Base-by-base conservation (phyloP, 2,113 vertebrate species). In the Brachirus orientalis region DNA sequence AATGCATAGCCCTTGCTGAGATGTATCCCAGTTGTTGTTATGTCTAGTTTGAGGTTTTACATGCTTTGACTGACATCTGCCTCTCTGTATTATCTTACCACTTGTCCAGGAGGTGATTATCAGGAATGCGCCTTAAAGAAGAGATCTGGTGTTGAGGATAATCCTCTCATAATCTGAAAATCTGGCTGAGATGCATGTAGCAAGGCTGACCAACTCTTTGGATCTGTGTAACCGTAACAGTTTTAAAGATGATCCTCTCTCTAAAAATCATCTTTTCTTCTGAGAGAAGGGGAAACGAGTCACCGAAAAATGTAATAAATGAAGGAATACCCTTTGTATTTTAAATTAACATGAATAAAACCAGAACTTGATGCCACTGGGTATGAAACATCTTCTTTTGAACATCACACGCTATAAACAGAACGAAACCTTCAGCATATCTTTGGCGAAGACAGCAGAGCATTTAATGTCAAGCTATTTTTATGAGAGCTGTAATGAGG, bases 161-260 rank as follows among this genome's bases (percentile, higher is more conserved):
- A 90, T 90, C 86, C 77, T 33, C 43, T 44, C 48, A 63, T 89
- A 85, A 90, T 60, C 78, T 83, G 63, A 78, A 81, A 86, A 86
- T 86, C 86, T 80, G 83, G 47, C 82, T 72, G 60, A 75, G 54
- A 84, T 80, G 35, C 53, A 72, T 63, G 46, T 44, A 56, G 70
- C 18, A 8, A 66, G 56, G 17, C 50, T 77, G 74, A 82, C 63
- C 75, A 40, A 41, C 37, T 78, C 58, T 69, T 77, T 69, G 13
- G 45, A 65, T 63, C 56, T 73, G 48, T 68, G 48, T 54, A 57
- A 60, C 28, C 18, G 17, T 36, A 69, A 58, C 72, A 71, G 37
- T 69, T 72, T 73, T 71, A 67, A 62, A 77, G 79, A 69, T 84
- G 8, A 81, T 80, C 63, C 40, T 69, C 67, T 66, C 45, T 64